phyloP scores from a whole-genome alignment of 2,113 vertebrate genomes.

The Helogale parvula region DNA sequence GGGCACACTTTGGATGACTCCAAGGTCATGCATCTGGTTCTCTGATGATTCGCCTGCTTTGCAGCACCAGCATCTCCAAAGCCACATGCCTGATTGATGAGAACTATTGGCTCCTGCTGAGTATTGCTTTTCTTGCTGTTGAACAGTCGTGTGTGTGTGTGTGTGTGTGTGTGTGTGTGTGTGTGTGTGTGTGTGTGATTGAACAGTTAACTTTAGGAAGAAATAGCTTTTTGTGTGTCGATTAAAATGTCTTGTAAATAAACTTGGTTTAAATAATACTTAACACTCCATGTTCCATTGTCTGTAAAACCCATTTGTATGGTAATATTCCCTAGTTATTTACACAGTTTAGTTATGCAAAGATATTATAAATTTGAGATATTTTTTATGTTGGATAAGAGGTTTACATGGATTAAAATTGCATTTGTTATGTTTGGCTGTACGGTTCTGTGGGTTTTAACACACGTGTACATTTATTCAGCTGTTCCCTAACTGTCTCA shows the following conservation, averaged over 20 bases:
- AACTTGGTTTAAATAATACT: slow-evolving; percentile 27
- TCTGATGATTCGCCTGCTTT: not conserved
- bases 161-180: not conserved
- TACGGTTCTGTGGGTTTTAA: not conserved
- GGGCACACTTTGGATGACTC: not conserved
- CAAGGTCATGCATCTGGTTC: not conserved
- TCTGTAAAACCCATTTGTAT: slow-evolving; percentile 23
- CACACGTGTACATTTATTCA: not conserved
- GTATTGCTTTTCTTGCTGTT: not conserved
- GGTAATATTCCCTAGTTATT: not conserved
- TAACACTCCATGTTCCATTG: not conserved
- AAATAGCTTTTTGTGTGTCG: not conserved
- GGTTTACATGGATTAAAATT: not conserved
- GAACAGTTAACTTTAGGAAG: not conserved
- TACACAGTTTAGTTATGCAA: not conserved
- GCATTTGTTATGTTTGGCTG: not conserved
- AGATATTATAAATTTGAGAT: not conserved
- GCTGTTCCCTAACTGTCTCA: too few relatives aligned
- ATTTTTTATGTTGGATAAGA: not conserved
- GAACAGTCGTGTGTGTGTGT: not conserved
- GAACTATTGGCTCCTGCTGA: not conserved
- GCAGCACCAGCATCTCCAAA: not conserved
- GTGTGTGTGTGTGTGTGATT: not conserved
- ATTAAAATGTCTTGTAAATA: slow-evolving; percentile 13
- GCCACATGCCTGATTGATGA: not conserved